A percentile compares a stretch with the other conserved stretches of the same genome.
Conservation (phyloP, 1,140 invertebrate species). For the Lanistes nyassanus region DNA sequence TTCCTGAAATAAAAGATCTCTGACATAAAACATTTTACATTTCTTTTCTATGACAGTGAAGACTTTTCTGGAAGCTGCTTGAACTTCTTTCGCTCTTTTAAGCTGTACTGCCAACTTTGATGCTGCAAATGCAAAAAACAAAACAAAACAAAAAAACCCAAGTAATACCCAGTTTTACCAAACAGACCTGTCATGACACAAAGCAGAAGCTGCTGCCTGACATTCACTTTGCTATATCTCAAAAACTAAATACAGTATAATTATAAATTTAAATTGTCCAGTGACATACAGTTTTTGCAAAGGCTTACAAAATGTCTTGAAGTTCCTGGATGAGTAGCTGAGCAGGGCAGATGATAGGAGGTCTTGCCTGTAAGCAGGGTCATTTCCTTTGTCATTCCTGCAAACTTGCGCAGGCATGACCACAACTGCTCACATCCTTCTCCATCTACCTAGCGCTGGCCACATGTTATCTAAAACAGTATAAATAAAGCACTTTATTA, state of each 20-base stretch:
- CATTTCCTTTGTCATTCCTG: constrained; percentile 36
- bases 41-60: too few relatives aligned
- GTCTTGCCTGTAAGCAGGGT: constrained; percentile 22
- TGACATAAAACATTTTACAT: too few relatives aligned
- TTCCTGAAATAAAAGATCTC: too few relatives aligned
- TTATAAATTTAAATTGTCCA: not conserved
- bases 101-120: too few relatives aligned
- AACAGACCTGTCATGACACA: too few relatives aligned
- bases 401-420: constrained; percentile 30
- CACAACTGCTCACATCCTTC: constrained; percentile 33
- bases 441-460: constrained; percentile 29
- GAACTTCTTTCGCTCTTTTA: too few relatives aligned
- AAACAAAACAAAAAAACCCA: too few relatives aligned
- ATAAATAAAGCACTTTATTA: not conserved
- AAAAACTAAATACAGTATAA: not conserved
- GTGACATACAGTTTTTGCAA: not conserved
- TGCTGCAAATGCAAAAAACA: too few relatives aligned
- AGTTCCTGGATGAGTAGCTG: not conserved
- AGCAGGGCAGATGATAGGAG: constrained; percentile 15
- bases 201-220: too few relatives aligned
- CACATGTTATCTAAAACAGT: constrained; percentile 20
- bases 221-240: not conserved
- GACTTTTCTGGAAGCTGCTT: too few relatives aligned
- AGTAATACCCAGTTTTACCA: too few relatives aligned
- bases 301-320: not conserved